phyloP scores from a whole-genome alignment of 2,888 invertebrate genomes.

The Leucoptera coffeella region DNA sequence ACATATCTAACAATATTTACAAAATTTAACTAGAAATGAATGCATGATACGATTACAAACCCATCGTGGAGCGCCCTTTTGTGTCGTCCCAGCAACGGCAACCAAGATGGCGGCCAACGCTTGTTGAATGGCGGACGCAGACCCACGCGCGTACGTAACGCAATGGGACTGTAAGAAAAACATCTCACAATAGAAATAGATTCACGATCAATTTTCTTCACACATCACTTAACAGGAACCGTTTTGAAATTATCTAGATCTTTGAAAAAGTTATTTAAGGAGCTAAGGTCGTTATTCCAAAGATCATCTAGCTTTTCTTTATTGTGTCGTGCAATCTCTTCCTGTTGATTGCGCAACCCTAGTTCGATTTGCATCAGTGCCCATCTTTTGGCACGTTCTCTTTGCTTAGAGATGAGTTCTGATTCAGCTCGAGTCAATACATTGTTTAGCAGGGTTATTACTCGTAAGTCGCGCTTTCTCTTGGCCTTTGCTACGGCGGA shows the following conservation, averaged over 20 bases:
- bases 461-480: conserved; percentile 55
- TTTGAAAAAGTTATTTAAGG: conserved; percentile 60
- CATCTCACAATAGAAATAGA: conserved; percentile 44
- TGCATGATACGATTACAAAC: conserved; percentile 55
- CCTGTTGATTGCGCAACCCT: conserved; percentile 36
- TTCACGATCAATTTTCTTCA: conserved; percentile 28
- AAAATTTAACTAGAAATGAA: conserved; percentile 21
- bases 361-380: conserved; percentile 46
- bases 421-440: conserved; percentile 54
- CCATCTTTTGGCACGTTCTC: conserved; percentile 58
- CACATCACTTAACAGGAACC: conserved; percentile 18
- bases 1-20: conserved; percentile 23
- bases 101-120: conserved; percentile 54
- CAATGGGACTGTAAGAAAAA: conserved; percentile 54
- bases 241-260: conserved; percentile 57
- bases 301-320: conserved; percentile 39
- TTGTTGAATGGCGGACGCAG: conserved; percentile 25
- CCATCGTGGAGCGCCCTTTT: conserved; percentile 56
- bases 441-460: conserved; percentile 59
- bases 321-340: conserved; percentile 32
- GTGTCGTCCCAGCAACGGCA: conserved; percentile 49
- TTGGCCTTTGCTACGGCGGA: conserved; percentile 50
- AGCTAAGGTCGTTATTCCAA: conserved; percentile 57
- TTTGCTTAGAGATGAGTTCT: conserved; percentile 56
- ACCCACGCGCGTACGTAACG: conserved; percentile 53